These are phyloP conservation scores for Palythoa heliodiscus DNA, from an alignment of 92 coral and sea anemone genomes.

Conservation along the genomic window DNA sequence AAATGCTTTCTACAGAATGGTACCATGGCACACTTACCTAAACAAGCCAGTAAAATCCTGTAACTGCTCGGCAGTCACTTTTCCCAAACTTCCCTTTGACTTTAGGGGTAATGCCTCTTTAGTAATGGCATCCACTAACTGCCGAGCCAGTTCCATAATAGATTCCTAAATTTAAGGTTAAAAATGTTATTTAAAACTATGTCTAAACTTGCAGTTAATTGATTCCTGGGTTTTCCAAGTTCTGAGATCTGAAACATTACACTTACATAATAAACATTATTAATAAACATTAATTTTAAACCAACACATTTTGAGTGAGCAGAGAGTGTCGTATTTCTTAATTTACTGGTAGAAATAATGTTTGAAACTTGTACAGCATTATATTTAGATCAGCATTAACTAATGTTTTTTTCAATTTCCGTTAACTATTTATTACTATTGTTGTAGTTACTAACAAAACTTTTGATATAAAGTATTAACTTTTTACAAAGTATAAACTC, in stretches of 20 bases:
- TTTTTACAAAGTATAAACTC: too few relatives aligned
- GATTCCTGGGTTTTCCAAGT: background rate
- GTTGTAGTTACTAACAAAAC: too few relatives aligned
- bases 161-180: slow-evolving; percentile 56
- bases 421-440: too few relatives aligned
- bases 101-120: slow-evolving; percentile 66
- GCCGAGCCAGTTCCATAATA: slow-evolving; percentile 71
- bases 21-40: slow-evolving; percentile 50
- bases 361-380: too few relatives aligned
- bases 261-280: background rate
- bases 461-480: too few relatives aligned
- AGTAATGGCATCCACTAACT: slow-evolving; percentile 67
- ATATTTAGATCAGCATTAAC: too few relatives aligned
- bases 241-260: background rate
- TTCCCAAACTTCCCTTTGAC: slow-evolving; percentile 59
- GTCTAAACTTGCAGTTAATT: background rate
- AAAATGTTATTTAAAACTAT: background rate
- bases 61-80: slow-evolving; percentile 74
- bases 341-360: too few relatives aligned
- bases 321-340: too few relatives aligned
- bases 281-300: too few relatives aligned
- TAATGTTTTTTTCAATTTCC: too few relatives aligned
- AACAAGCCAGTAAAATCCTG: slow-evolving; percentile 77
- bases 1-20: background rate
- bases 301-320: too few relatives aligned